A percentile compares a stretch with the other conserved stretches of the same genome.
These are phyloP conservation scores for Pachymerium ferrugineum DNA, from an alignment of 2,888 invertebrate genomes.

Conservation along the genomic window DNA sequence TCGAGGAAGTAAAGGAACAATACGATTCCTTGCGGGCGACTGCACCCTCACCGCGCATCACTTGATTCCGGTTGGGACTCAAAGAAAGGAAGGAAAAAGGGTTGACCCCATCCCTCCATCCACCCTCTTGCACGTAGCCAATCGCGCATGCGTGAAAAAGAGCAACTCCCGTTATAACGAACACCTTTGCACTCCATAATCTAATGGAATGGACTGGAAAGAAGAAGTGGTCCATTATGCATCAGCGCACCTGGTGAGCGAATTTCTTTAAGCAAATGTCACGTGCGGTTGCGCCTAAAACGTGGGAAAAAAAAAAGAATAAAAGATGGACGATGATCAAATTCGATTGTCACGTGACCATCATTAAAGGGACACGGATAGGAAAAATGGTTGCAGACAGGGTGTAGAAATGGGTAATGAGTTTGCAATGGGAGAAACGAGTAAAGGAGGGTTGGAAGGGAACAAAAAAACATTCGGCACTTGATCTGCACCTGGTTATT, in stretches of 20 bases:
- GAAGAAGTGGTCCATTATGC: slow-evolving; percentile 18
- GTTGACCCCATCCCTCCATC: neutral
- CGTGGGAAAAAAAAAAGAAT: neutral
- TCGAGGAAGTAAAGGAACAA: slow-evolving; percentile 24
- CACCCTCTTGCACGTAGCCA: neutral
- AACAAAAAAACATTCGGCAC: slow-evolving; percentile 1
- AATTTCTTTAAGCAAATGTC: slow-evolving; percentile 16
- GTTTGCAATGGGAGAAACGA: neutral
- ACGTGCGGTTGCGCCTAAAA: neutral
- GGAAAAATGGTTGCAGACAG: neutral
- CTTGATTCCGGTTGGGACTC: slow-evolving; percentile 1
- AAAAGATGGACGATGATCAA: neutral
- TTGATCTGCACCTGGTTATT: slow-evolving; percentile 15
- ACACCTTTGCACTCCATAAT: neutral
- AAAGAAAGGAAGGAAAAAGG: slow-evolving; percentile 4
- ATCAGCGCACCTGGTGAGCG: neutral
- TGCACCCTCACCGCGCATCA: slow-evolving; percentile 3
- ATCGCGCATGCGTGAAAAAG: slow-evolving; percentile 17
- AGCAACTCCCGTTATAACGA: neutral
- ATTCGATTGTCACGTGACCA: slow-evolving; percentile 16
- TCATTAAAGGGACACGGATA: neutral
- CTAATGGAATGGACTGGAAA: slow-evolving; percentile 24
- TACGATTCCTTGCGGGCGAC: slow-evolving; percentile 24
- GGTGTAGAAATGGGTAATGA: neutral
- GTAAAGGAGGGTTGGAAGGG: neutral